phyloP scores from a whole-genome alignment of 1,140 invertebrate species.

The Neelides sp. region DNA sequence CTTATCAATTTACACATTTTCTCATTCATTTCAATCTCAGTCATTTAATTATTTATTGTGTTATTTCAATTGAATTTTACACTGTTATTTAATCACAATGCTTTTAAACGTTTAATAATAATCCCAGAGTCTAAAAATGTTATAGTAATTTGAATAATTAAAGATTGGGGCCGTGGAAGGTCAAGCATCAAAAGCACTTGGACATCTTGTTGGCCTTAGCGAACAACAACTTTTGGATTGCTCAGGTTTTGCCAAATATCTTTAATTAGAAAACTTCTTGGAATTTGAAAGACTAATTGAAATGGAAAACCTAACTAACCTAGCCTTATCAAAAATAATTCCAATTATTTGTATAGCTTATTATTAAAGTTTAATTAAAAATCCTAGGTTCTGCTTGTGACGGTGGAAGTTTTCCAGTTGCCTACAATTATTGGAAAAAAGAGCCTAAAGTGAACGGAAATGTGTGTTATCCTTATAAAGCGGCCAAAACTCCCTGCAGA shows the following conservation, averaged over 20 bases:
- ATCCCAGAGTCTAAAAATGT: too few species aligned
- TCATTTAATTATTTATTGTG: too few species aligned
- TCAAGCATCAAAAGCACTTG: slow-evolving; percentile 78
- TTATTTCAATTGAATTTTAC: too few species aligned
- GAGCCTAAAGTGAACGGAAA: slow-evolving; percentile 86
- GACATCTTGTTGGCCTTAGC: slow-evolving; percentile 72
- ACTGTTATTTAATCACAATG: too few species aligned
- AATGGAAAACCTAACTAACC: too few species aligned
- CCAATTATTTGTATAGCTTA: too few species aligned
- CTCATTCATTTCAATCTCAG: neutral
- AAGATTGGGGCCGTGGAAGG: slow-evolving; percentile 82
- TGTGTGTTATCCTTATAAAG: slow-evolving; percentile 72
- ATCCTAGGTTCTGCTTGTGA: slow-evolving; percentile 84
- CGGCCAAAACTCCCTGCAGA: slow-evolving; percentile 45
- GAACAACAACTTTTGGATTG: slow-evolving; percentile 97
- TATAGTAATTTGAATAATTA: neutral
- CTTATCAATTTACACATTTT: neutral
- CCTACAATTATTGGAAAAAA: slow-evolving; percentile 78
- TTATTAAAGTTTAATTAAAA: too few species aligned
- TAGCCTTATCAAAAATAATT: too few species aligned
- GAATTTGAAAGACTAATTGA: too few species aligned
- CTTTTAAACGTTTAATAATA: too few species aligned
- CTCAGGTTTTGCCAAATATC: too few species aligned
- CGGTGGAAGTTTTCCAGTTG: slow-evolving; percentile 85
- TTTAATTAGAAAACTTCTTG: too few species aligned